Evolutionary conservation across 2,113 vertebrate genomes (phyloP).

Genomic region (Dipodomys ordii): DNA sequence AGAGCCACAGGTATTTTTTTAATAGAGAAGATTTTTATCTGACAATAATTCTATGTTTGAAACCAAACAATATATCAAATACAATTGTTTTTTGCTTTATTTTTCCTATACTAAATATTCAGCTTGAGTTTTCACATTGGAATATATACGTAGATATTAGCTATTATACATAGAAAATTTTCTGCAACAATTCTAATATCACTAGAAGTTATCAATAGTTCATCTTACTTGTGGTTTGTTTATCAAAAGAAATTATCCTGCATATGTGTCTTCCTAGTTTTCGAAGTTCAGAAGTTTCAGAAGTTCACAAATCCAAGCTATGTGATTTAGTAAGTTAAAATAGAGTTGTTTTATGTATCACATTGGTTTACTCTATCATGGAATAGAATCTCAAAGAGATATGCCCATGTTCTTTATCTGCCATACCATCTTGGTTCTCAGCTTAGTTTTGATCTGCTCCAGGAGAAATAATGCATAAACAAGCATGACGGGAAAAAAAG

Average conservation of each 20-base stretch:
- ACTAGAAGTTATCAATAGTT: neutral
- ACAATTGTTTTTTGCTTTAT: neutral
- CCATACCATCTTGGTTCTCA: constrained; percentile 61
- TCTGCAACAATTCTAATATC: neutral
- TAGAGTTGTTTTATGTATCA: constrained; percentile 46
- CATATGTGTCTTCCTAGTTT: constrained; percentile 8
- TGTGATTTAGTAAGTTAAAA: constrained; percentile 41
- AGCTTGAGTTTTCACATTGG: constrained; percentile 20
- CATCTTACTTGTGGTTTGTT: neutral
- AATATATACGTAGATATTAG: neutral
- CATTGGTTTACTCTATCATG: constrained; percentile 7
- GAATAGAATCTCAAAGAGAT: constrained; percentile 52
- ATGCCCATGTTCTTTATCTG: constrained; percentile 67
- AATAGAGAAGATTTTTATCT: constrained; percentile 60
- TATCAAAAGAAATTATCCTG: neutral
- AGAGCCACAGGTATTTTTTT: neutral
- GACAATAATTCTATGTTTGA: constrained; percentile 43
- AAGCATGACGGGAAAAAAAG: constrained; percentile 49
- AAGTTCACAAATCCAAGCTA: constrained; percentile 1
- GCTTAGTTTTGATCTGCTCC: constrained; percentile 74
- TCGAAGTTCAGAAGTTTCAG: constrained; percentile 18
- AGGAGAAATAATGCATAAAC: constrained; percentile 73
- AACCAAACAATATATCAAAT: constrained; percentile 3
- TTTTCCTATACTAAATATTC: constrained; percentile 28
- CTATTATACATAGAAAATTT: neutral